Evolutionary conservation across 2,888 invertebrate genomes (phyloP), one percentile per base, ranked within the genome.

Genomic region (Tanypteryx hageni): DNA sequence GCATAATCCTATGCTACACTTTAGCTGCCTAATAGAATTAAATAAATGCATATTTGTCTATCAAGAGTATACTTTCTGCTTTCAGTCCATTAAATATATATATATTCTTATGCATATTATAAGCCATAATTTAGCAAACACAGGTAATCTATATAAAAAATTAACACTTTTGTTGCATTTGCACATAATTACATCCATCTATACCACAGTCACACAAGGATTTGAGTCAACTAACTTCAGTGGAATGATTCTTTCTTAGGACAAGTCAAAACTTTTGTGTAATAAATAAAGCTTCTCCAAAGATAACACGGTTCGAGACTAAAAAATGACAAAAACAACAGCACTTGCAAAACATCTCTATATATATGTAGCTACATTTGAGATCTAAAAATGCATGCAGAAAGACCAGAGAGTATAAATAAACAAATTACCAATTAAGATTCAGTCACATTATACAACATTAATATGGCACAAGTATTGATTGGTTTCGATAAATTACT

Each of bases 401-500:
- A 82, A 59, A 83, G 83, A 92, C 56, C 56, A 57, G 44, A 82
- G 68, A 92, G 68, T 92, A 82, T 59, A 92, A 58, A 82, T 92
- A 92, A 92, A 81, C 68, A 83, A 31, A 81, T 57, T 81, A 82
- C 18, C 58, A 76, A 22, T 76, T 22, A 44, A 27, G 22, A 22
- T 7, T 92, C 83, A 92, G 83, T 92, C 82, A 81, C 58, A 81
- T 82, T 9, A 56, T 68, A 92, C 92, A 92, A 83, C 83, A 92
- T 92, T 82, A 92, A 92, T 92, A 82, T 81, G 92, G 81, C 92
- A 92, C 92, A 92, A 92, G 92, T 81, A 82, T 57, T 58, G 58
- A 81, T 59, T 59, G 58, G 44, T 92, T 82, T 27, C n/a, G 27
- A 81, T 83, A 92, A 92, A 31, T 92, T 81, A 92, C 92, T 92